Percentiles rank a stretch among this genome's conserved stretches.
These are phyloP conservation scores for Orycteropus afer DNA, from an alignment of 2,113 vertebrate genomes.

Conservation along the genomic window DNA sequence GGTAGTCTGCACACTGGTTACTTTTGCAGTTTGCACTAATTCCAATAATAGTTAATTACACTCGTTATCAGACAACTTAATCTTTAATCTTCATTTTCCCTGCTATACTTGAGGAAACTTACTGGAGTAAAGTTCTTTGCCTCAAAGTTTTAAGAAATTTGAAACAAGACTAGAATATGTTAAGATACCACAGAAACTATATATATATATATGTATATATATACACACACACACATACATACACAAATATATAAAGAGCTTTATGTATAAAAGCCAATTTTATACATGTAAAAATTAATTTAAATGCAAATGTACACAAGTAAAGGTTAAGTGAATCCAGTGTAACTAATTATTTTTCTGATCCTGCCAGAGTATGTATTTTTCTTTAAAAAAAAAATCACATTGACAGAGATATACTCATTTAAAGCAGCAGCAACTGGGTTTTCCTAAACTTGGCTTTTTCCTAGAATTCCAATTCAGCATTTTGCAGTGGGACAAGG, in stretches of 20 bases:
- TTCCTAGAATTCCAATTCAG: background rate
- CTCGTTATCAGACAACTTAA: background rate
- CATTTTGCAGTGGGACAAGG: background rate
- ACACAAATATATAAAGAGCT: too few species aligned
- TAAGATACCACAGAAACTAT: background rate
- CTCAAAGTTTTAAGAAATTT: background rate
- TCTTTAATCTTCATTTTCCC: background rate
- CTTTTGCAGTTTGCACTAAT: background rate
- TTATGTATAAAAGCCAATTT: background rate
- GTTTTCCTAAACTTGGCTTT: background rate
- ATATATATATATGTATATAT: background rate
- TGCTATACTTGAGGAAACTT: background rate
- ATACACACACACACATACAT: too few species aligned
- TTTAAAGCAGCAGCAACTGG: background rate
- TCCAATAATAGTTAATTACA: background rate
- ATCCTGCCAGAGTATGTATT: background rate
- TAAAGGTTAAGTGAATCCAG: slow-evolving; percentile 17
- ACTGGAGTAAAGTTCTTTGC: background rate
- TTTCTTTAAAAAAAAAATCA: background rate
- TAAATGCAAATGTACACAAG: slow-evolving; percentile 51
- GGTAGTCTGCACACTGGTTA: background rate
- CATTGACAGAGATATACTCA: background rate
- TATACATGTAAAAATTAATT: slow-evolving; percentile 35
- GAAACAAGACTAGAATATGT: background rate
- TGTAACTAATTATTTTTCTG: slow-evolving; percentile 15